Conservation (phyloP, 1,140 invertebrate species). For the Mercenaria mercenaria region DNA sequence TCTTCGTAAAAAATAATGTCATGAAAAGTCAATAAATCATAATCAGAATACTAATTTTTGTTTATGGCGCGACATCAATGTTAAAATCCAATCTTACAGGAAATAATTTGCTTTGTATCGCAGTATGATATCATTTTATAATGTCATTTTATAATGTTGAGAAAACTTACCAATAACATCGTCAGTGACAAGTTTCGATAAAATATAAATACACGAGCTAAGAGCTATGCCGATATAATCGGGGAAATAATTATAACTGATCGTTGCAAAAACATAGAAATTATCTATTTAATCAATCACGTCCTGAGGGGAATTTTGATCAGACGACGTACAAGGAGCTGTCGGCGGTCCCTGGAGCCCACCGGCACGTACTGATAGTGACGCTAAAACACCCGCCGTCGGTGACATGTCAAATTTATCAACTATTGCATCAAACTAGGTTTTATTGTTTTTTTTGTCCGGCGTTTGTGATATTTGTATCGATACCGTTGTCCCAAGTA, state of each 20-base stretch:
- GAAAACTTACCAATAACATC: neutral
- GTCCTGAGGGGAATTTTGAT: neutral
- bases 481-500: too few species aligned
- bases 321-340: neutral
- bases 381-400: neutral
- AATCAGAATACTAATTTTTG: too few species aligned
- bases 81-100: too few species aligned
- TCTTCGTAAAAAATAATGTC: too few species aligned
- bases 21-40: too few species aligned
- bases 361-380: slow-evolving; percentile 13
- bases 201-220: neutral
- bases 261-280: neutral
- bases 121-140: neutral
- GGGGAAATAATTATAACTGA: slow-evolving; percentile 18
- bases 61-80: too few species aligned
- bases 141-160: neutral
- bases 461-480: neutral
- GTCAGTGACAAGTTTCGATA: neutral
- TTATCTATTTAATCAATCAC: slow-evolving; percentile 46
- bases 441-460: neutral
- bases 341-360: slow-evolving; percentile 13
- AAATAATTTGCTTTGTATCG: neutral
- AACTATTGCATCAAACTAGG: neutral
- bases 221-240: slow-evolving; percentile 16
- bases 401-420: slow-evolving; percentile 17